These are phyloP conservation scores for Oncopodura yosiiana DNA, from an alignment of 1,140 invertebrate genomes.

Conservation along the genomic window DNA sequence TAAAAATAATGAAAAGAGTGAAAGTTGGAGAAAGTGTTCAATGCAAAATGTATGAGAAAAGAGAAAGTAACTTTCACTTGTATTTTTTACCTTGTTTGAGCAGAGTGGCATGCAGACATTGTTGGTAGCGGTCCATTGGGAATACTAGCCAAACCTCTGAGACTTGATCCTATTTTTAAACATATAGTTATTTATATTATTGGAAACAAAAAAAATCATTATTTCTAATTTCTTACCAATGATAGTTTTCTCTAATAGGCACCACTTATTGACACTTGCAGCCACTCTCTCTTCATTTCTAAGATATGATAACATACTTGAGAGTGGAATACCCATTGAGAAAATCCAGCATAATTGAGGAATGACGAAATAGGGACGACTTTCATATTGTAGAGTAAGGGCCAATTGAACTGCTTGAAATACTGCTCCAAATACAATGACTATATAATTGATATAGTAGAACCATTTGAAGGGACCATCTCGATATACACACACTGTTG, in stretches of 20 bases:
- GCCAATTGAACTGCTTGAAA: constrained; percentile 29
- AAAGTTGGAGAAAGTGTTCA: not conserved
- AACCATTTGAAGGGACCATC: constrained; percentile 32
- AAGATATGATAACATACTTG: constrained; percentile 26
- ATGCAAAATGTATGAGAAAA: not conserved
- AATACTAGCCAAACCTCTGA: constrained; percentile 30
- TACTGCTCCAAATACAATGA: constrained; percentile 21
- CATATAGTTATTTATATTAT: not conserved
- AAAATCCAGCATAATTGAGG: constrained; percentile 34
- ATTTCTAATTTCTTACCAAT: constrained; percentile 25
- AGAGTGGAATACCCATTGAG: constrained; percentile 29
- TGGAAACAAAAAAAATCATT: not conserved
- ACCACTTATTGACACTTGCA: constrained; percentile 24
- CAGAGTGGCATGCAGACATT: constrained; percentile 32
- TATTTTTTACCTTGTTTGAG: constrained; percentile 11
- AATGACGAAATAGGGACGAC: constrained; percentile 28
- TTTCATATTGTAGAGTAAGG: constrained; percentile 28
- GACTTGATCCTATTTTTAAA: constrained; percentile 19
- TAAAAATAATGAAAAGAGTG: not conserved
- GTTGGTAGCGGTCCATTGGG: constrained; percentile 29
- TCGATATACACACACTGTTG: constrained; percentile 1
- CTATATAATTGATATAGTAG: constrained; percentile 34
- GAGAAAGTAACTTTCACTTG: not conserved
- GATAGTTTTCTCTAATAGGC: constrained; percentile 29
- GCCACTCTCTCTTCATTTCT: constrained; percentile 26